Evolutionary conservation across 2,113 vertebrate genomes (phyloP).

Genomic region (Verasper variegatus): DNA sequence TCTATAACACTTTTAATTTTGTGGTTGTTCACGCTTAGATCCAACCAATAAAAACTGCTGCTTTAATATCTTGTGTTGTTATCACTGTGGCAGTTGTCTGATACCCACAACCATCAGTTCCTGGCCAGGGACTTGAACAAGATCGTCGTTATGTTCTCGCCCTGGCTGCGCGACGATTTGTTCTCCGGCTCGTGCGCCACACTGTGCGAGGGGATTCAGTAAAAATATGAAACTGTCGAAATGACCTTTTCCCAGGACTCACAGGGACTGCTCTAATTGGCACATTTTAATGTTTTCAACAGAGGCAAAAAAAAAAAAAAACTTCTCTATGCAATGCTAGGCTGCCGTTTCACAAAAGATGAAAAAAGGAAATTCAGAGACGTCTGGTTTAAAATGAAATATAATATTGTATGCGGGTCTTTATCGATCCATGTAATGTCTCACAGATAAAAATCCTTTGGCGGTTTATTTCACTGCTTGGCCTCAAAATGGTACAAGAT

Average conservation of each 20-base stretch:
- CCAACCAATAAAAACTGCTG: conserved; percentile 29
- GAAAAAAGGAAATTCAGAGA: conserved; percentile 4
- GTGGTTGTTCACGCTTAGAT: conserved; percentile 29
- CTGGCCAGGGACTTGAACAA: conserved; percentile 27
- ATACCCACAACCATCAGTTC: conserved; percentile 37
- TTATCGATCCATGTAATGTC: conserved; percentile 60
- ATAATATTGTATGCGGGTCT: conserved; percentile 49
- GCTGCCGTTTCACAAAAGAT: conserved; percentile 29
- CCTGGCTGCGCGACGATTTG: conserved; percentile 42
- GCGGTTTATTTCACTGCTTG: conserved; percentile 55
- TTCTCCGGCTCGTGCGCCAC: conserved; percentile 41
- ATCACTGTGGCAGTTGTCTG: conserved; percentile 11
- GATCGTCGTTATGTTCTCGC: conserved; percentile 53
- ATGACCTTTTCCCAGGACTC: conserved; percentile 75
- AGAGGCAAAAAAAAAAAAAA: conserved; percentile 56
- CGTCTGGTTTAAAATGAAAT: conserved; percentile 65
- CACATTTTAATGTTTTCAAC: conserved; percentile 68
- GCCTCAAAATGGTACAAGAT: conserved; percentile 63
- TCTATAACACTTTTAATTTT: conserved; percentile 6
- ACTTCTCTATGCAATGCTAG: conserved; percentile 23
- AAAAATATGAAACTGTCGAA: conserved; percentile 71
- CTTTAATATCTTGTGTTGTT: conserved; percentile 41
- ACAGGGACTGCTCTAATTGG: conserved; percentile 69
- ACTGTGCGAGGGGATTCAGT: conserved; percentile 48
- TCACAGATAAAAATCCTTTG: conserved; percentile 58